Evolutionary conservation across 2,797 vertebrate species (phyloP).

Genomic region (Neopelma chrysocephalum): DNA sequence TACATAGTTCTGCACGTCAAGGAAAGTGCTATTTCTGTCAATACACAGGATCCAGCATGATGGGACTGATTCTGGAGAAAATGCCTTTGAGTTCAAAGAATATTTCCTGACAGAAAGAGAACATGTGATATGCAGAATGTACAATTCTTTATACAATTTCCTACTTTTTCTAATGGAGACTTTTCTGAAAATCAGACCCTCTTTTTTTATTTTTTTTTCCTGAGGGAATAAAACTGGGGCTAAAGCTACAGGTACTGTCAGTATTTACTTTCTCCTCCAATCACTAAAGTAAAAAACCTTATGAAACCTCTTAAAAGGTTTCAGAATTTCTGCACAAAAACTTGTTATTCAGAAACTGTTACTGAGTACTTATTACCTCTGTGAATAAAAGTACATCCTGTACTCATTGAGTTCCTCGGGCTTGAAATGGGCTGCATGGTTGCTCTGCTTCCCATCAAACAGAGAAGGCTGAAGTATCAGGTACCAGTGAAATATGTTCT

Average conservation of each 20-base stretch:
- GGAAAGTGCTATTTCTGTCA: neutral
- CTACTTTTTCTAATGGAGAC: neutral
- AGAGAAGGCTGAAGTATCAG: neutral
- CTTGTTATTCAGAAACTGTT: neutral
- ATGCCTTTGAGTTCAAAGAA: neutral
- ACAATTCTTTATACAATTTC: neutral
- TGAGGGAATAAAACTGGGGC: neutral
- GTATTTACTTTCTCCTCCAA: neutral
- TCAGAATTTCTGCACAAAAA: neutral
- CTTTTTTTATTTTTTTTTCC: neutral
- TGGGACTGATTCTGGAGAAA: neutral
- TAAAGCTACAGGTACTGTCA: neutral
- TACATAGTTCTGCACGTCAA: neutral
- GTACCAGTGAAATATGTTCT: neutral
- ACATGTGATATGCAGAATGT: neutral
- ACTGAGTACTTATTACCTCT: neutral
- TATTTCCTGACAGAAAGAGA: neutral
- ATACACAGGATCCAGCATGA: neutral
- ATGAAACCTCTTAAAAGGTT: neutral
- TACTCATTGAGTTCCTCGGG: neutral
- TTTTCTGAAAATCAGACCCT: neutral
- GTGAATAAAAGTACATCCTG: neutral
- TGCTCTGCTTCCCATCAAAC: neutral
- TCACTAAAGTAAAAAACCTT: neutral
- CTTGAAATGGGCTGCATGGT: neutral